Conservation (phyloP, 2,888 invertebrate genomes). For the Fragum whitleyi region DNA sequence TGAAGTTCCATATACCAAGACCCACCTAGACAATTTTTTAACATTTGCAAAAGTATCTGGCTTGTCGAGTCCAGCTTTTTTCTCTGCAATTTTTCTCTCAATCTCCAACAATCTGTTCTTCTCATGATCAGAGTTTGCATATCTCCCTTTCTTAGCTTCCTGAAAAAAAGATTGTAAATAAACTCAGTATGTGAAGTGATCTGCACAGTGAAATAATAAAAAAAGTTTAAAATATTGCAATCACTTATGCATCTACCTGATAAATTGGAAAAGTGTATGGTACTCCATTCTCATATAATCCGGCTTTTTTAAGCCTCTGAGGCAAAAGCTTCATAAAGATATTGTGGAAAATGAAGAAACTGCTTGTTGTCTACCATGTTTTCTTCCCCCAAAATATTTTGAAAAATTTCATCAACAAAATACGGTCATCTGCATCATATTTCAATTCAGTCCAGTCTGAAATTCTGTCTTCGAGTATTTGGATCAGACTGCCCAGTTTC, state of each 20-base stretch:
- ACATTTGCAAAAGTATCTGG: conserved; percentile 73
- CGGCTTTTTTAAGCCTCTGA: not conserved
- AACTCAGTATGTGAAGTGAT: not conserved
- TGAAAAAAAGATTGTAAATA: conserved; percentile 38
- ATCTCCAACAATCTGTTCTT: conserved; percentile 71
- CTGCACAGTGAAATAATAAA: not conserved
- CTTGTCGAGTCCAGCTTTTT: conserved; percentile 62
- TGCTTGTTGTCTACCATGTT: not conserved
- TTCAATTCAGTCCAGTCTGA: no score
- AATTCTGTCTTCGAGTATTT: no score
- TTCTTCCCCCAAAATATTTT: not conserved
- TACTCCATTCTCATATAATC: not conserved
- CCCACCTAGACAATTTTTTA: conserved; percentile 51
- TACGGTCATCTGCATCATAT: no score
- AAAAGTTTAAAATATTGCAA: not conserved
- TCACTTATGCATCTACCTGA: not conserved
- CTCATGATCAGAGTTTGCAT: conserved; percentile 63
- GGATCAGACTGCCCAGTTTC: no score
- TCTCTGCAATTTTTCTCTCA: conserved; percentile 76
- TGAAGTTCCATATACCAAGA: no score
- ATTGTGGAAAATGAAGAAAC: conserved; percentile 7
- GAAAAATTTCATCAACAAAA: not conserved
- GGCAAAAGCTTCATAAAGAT: not conserved
- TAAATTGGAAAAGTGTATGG: not conserved
- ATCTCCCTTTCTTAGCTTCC: conserved; percentile 51